Evolutionary conservation across 2,113 vertebrate genomes (phyloP).

Genomic region (Colaptes auratus): DNA sequence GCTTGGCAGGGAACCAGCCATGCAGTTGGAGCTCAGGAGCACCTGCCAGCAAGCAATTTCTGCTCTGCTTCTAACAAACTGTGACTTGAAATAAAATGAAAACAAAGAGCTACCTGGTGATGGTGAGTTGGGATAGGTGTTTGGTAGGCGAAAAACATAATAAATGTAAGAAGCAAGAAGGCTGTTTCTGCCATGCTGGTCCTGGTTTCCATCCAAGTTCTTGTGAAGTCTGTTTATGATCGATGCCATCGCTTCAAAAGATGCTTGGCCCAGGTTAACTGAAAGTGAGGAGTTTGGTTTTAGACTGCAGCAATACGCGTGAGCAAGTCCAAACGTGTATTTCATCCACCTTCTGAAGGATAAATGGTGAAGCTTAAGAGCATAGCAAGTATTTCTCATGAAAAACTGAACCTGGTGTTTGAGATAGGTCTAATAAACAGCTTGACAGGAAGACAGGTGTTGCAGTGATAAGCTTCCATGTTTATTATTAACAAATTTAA

Average conservation of each 20-base stretch:
- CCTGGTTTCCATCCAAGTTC: constrained; percentile 94
- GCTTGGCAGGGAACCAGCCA: background rate
- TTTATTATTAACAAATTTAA: background rate
- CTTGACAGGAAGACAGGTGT: background rate
- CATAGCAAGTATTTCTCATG: background rate
- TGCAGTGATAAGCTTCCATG: background rate
- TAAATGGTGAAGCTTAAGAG: background rate
- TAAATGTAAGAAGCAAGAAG: constrained; percentile 96
- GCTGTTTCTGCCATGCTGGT: constrained; percentile 95
- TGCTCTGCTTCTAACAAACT: background rate
- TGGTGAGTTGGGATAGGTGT: constrained; percentile 90
- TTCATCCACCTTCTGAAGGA: background rate
- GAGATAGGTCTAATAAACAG: background rate
- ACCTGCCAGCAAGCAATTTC: background rate
- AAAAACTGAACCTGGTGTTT: background rate
- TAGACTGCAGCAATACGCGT: background rate
- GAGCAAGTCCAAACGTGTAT: background rate
- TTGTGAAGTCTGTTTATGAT: constrained; percentile 97
- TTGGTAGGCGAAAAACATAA: constrained; percentile 95
- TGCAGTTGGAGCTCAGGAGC: background rate
- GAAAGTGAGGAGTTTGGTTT: constrained; percentile 16
- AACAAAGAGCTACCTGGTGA: constrained; percentile 85
- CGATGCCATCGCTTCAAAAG: constrained; percentile 97
- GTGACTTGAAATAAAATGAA: background rate
- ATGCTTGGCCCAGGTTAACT: constrained; percentile 97